Base-by-base conservation (phyloP, 2,888 invertebrate genomes). In the Caenorhabditis sp. region DNA sequence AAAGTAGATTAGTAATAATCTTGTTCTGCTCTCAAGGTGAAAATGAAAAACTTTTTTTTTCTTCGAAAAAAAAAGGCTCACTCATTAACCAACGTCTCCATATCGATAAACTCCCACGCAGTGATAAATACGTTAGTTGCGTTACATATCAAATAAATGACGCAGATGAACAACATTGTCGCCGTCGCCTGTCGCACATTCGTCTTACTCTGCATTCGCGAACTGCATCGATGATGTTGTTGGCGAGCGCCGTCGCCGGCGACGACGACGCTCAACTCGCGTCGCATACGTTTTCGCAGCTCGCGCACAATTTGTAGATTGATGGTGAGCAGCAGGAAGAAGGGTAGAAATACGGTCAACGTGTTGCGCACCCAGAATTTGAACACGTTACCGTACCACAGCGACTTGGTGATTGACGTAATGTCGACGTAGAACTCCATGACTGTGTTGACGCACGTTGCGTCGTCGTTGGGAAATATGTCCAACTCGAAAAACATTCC, bases 101-200 rank as follows among this genome's bases (percentile, higher is more conserved):
- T 71, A 53, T 78, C 78, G 4, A 78, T 53, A 27, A 78, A 78
- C 37, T 78, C 78, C 74, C 74, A 76, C n/a, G 74, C 74, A 3
- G 78, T 76, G 51, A 78, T 76, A 61, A 78, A 69, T 17, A 78
- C 76, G 65, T 78, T 78, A 17, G 68, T 66, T 2, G 66, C 66
- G 37, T 78, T 78, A 3, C 74, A 74, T 26, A 76, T 61, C 23
- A 78, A 66, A 61, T 78, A 78, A 51, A 69, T 66, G 31, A 67
- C 65, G 64, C 74, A 76, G 23, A 78, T 72, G 58, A 76, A 68
- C 17, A 78, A 36, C 54, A 78, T 66, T 27, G 78, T 74, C 27
- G 71, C 67, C 3, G 78, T 78, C 19, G 78, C 78, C 31, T 71
- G 71, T 43, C 74, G 71, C 24, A 78, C 72, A 59, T 76, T 71